Percentiles rank a stretch among this genome's conserved stretches.
These are phyloP conservation scores for Chaetogeoica ovagalla DNA, from an alignment of 2,888 invertebrate genomes.

Conservation along the genomic window DNA sequence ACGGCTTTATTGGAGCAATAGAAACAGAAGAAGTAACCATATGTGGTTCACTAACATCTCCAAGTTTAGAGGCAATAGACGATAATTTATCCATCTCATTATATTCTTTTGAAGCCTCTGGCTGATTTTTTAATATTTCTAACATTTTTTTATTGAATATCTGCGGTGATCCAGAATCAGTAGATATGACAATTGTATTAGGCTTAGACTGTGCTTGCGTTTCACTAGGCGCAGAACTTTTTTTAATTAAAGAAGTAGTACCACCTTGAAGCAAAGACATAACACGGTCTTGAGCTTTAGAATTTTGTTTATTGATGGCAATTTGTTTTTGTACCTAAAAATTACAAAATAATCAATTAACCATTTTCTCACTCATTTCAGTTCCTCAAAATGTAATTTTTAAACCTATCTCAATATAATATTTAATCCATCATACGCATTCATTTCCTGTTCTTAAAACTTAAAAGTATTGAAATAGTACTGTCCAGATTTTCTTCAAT, in stretches of 20 bases:
- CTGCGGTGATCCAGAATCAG: constrained; percentile 57
- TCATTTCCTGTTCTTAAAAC: too few relatives aligned
- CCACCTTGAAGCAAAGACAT: constrained; percentile 72
- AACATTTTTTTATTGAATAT: constrained; percentile 56
- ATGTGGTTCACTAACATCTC: constrained; percentile 57
- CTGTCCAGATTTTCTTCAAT: too few relatives aligned
- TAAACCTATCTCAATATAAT: too few relatives aligned
- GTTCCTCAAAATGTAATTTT: too few relatives aligned
- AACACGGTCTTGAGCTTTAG: constrained; percentile 68
- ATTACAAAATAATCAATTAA: neutral
- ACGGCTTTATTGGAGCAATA: constrained; percentile 61
- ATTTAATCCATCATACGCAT: too few relatives aligned
- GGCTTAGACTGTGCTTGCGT: constrained; percentile 55
- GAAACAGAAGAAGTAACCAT: constrained; percentile 64
- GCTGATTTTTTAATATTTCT: constrained; percentile 58
- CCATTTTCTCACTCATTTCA: too few relatives aligned
- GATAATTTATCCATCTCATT: constrained; percentile 54
- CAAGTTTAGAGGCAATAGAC: constrained; percentile 54
- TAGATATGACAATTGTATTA: constrained; percentile 57
- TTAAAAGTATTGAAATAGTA: too few relatives aligned
- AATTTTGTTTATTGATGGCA: constrained; percentile 69
- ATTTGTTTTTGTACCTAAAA: constrained; percentile 73
- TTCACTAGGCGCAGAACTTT: constrained; percentile 52
- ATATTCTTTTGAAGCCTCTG: constrained; percentile 53
- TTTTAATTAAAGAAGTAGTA: constrained; percentile 57